These are phyloP conservation scores for Tetheella fluctuosa DNA, from an alignment of 2,888 invertebrate species.

Conservation along the genomic window DNA sequence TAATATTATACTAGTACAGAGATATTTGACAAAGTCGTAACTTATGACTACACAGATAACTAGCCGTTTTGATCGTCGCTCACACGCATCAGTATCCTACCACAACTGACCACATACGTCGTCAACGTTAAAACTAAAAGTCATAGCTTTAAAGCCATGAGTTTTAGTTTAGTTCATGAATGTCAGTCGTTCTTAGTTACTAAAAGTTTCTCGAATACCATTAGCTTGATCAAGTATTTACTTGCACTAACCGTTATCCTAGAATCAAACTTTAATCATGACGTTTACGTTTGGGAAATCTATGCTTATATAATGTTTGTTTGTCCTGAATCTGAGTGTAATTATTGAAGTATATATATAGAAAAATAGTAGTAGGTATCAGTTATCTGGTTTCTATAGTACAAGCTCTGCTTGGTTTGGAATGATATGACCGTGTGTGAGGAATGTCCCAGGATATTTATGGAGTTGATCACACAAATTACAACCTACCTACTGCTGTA, in stretches of 20 bases:
- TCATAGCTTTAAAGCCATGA: slow-evolving; percentile 16
- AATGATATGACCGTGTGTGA: too few relatives aligned
- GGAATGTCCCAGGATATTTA: too few relatives aligned
- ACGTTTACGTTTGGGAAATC: slow-evolving; percentile 46
- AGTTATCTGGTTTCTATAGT: too few relatives aligned
- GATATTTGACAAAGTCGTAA: too few relatives aligned
- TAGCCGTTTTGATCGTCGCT: not conserved
- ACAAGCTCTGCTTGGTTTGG: too few relatives aligned
- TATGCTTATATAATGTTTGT: too few relatives aligned
- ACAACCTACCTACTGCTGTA: not conserved
- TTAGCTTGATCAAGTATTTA: slow-evolving; percentile 33
- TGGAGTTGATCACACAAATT: slow-evolving; percentile 7
- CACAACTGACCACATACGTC: not conserved
- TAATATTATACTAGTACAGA: too few relatives aligned
- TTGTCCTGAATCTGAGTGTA: too few relatives aligned
- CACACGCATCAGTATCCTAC: not conserved
- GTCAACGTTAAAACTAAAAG: slow-evolving; percentile 6
- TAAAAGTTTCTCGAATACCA: slow-evolving; percentile 24
- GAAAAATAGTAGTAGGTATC: too few relatives aligned
- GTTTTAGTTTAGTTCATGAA: not conserved
- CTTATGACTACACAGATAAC: too few relatives aligned
- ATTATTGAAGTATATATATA: too few relatives aligned
- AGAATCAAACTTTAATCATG: slow-evolving; percentile 41
- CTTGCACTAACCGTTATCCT: slow-evolving; percentile 28
- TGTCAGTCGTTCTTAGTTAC: not conserved